Evolutionary conservation across 2,113 vertebrate species (phyloP).

Genomic region (Fulica atra): DNA sequence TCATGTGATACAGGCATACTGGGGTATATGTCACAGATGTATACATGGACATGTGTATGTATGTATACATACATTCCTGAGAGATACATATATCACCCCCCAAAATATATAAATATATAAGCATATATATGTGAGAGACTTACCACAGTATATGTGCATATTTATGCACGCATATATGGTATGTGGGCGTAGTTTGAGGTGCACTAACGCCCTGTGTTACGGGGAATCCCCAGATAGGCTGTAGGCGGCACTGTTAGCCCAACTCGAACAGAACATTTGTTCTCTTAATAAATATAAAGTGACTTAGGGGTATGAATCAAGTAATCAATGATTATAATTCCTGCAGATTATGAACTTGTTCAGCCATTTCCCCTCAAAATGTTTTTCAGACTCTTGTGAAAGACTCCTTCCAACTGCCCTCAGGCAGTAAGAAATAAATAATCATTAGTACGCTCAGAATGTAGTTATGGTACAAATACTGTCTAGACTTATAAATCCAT

Average conservation of each 20-base stretch:
- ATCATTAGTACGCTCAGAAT: slow-evolving; percentile 14
- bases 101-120: too few relatives aligned
- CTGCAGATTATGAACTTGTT: not conserved
- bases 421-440: slow-evolving; percentile 24
- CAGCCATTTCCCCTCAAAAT: not conserved
- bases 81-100: too few relatives aligned
- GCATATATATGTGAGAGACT: not conserved
- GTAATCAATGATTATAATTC: slow-evolving; percentile 17
- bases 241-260: not conserved
- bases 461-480: slow-evolving; percentile 17
- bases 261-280: not conserved
- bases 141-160: not conserved
- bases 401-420: slow-evolving; percentile 21
- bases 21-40: too few relatives aligned
- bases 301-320: not conserved
- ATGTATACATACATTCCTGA: fast-evolving
- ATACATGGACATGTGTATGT: too few relatives aligned
- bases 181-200: not conserved
- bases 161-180: too few relatives aligned
- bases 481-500: slow-evolving; percentile 24
- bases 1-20: not conserved
- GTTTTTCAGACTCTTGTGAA: not conserved
- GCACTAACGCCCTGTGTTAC: too few relatives aligned
- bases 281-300: not conserved
- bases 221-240: not conserved